Evolutionary conservation across 2,113 vertebrate species (phyloP).

Genomic region (Astur gentilis): DNA sequence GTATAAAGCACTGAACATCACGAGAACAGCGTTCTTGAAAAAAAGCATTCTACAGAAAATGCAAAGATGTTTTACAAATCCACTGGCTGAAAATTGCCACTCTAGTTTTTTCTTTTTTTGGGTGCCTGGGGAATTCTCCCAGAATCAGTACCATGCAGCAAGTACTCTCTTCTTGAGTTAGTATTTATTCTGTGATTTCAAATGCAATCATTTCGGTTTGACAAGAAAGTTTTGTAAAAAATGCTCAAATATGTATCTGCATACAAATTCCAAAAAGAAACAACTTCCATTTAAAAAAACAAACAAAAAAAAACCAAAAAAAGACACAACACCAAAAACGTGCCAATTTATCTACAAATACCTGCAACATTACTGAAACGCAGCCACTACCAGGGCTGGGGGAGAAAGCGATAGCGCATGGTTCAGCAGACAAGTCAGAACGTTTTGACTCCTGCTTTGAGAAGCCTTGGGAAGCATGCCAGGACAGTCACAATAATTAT

Average conservation of each 20-base stretch:
- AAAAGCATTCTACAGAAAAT: neutral
- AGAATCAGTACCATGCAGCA: neutral
- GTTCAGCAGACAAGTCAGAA: neutral
- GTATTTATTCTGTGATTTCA: neutral
- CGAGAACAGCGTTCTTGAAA: neutral
- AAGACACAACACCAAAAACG: no score
- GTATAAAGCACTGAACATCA: neutral
- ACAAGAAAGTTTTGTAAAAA: neutral
- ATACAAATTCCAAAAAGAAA: neutral
- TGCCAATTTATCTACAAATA: neutral
- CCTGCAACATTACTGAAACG: neutral
- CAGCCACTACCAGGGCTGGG: neutral
- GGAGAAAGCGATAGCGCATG: neutral
- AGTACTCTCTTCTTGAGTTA: neutral
- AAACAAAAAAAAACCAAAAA: no score
- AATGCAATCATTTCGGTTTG: neutral
- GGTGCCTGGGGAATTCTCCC: neutral
- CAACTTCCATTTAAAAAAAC: neutral
- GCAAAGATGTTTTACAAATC: neutral
- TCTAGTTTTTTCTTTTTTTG: neutral
- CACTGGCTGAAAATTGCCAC: neutral
- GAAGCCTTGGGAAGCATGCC: neutral
- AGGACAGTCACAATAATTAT: neutral
- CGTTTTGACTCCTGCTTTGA: neutral
- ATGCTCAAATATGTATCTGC: neutral